Conservation (phyloP, 2,113 vertebrate genomes). For the Lepus americanus region DNA sequence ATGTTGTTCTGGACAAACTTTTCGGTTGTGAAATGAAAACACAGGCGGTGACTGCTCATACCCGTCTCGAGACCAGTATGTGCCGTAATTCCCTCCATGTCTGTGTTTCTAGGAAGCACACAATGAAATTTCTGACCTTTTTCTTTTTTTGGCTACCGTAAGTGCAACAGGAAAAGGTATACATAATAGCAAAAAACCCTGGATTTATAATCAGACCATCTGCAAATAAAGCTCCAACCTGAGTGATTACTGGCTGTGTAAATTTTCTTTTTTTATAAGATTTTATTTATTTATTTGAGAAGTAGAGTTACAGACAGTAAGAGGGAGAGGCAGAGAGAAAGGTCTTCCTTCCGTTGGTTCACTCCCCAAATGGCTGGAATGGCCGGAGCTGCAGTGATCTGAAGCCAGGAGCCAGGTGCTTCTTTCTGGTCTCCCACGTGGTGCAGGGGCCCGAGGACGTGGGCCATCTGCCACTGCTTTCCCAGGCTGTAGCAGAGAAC, state of each 20-base stretch:
- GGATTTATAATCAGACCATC: background rate
- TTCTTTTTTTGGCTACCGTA: background rate
- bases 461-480: too few relatives aligned
- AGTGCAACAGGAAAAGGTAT: background rate
- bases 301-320: too few relatives aligned
- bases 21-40: background rate
- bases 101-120: background rate
- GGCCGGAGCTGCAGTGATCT: too few relatives aligned
- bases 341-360: too few relatives aligned
- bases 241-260: background rate
- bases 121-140: background rate
- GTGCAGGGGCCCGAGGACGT: too few relatives aligned
- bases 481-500: too few relatives aligned
- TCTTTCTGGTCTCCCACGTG: too few relatives aligned
- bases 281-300: too few relatives aligned
- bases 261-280: too few relatives aligned
- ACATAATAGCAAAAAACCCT: background rate
- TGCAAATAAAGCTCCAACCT: background rate
- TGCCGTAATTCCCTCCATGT: background rate
- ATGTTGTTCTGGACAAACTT: background rate
- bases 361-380: too few relatives aligned
- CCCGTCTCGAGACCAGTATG: background rate
- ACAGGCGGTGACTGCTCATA: background rate
- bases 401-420: too few relatives aligned
- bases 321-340: too few relatives aligned